Conservation (phyloP, 2,797 vertebrate species). For the Tauraco hartlaubi region DNA sequence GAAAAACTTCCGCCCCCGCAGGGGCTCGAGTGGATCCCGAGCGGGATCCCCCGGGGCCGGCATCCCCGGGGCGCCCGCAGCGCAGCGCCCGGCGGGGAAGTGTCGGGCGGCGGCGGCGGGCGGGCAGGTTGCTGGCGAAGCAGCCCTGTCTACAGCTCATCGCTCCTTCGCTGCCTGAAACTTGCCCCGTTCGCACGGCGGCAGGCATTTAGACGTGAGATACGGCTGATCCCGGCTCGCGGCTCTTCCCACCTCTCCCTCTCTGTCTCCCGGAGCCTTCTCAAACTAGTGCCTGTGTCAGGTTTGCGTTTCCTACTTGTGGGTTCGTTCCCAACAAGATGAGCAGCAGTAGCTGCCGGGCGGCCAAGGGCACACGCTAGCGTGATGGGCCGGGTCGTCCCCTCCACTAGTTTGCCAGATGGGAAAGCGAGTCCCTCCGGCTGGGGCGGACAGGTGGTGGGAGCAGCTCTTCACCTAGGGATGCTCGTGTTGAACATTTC, state of each 20-base stretch:
- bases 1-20: not conserved
- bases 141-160: rapidly evolving
- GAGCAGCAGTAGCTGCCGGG: not conserved
- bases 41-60: not conserved
- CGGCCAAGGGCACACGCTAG: not conserved
- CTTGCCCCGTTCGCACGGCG: not conserved
- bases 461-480: not conserved
- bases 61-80: no score
- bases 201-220: rapidly evolving
- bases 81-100: no score
- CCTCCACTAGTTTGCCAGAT: rapidly evolving
- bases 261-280: rapidly evolving
- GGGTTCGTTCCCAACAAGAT: rapidly evolving
- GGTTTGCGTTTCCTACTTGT: rapidly evolving
- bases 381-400: not conserved
- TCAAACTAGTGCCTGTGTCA: rapidly evolving
- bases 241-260: rapidly evolving
- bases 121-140: not conserved
- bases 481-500: not conserved
- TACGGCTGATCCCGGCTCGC: rapidly evolving
- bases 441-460: not conserved
- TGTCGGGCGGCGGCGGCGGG: not conserved
- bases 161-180: rapidly evolving
- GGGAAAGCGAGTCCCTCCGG: not conserved
- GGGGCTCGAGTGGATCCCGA: rapidly evolving